Base-by-base conservation (phyloP, 2,888 invertebrate genomes). In the Drosophila mimetica region DNA sequence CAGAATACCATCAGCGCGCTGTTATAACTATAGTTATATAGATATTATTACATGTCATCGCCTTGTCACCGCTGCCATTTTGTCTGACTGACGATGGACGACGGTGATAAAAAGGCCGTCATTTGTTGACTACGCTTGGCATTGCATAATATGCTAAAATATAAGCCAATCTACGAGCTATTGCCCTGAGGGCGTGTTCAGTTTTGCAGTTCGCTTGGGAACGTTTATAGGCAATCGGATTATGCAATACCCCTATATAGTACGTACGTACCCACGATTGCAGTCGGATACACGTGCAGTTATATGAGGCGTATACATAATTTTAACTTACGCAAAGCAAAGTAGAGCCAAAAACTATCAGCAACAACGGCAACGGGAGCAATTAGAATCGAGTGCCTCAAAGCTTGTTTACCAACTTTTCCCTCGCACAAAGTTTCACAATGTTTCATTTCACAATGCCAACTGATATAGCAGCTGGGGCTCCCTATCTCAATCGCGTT, bases 181-280 rank as follows among this genome's bases (percentile, higher is more conserved):
- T 36, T 32, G 48, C 25, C 53, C 20, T 25, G 25, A 16, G 48
- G 46, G 34, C 42, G 41, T 53, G 48, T 46, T 53, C 28, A 44
- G 22, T 72, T 77, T 77, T 80, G 67, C 71, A 59, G 69, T 86
- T 73, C 55, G 64, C 74, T 77, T 70, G 66, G 71, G 52, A 74
- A 48, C 58, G 60, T 78, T 84, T 86, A 87, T 86, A 76, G 74
- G 59, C 57, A 25, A 2, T 34, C 53, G 41, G 39, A 70, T 88
- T 88, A 83, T 83, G 83, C 73, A 85, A 88, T 84, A 39, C n/a
- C 25, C 18, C 32, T 28, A 7, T 36, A 55, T 46, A n/a, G 37
- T 6, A 37, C 42, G n/a, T n/a, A 46, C 39, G 50, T 8, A 25
- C 4, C 25, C 32, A 58, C 42, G 50, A 63, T 53, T 57, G 34